Evolutionary conservation across 2,888 invertebrate genomes (phyloP).

Genomic region (Cephus nigrinus): DNA sequence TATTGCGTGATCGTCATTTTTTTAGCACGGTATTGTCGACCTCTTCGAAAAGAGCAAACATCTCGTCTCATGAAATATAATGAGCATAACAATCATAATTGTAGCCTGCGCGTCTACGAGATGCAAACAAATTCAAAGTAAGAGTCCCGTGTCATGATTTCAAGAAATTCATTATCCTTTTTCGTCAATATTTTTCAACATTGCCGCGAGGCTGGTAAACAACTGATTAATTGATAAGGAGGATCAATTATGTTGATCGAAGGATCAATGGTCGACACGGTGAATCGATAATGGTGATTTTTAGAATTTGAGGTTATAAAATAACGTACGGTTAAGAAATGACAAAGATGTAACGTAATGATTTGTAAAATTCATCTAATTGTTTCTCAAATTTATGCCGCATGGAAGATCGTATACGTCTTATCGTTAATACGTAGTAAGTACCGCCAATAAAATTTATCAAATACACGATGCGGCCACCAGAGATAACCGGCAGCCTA

Average conservation of each 20-base stretch:
- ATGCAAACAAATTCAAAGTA: not conserved
- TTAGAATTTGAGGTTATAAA: not conserved
- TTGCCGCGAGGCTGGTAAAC: not conserved
- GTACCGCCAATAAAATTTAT: constrained; percentile 1
- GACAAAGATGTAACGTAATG: not conserved
- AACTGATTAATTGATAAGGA: not conserved
- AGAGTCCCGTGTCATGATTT: not conserved
- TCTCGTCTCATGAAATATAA: not conserved
- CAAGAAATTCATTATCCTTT: not conserved
- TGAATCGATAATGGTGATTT: not conserved
- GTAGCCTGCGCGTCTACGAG: not conserved
- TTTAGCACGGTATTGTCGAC: not conserved
- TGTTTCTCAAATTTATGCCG: not conserved
- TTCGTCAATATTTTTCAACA: not conserved
- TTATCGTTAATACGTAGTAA: not conserved
- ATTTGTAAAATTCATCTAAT: not conserved
- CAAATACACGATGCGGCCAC: not conserved
- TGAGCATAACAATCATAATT: not conserved
- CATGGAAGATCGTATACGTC: not conserved
- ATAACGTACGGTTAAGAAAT: not conserved
- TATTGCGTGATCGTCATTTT: not conserved
- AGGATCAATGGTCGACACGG: not conserved
- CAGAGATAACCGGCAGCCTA: not conserved
- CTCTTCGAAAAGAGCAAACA: not conserved
- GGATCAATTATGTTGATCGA: not conserved